A percentile compares a stretch with the other conserved stretches of the same genome.
phyloP scores from a whole-genome alignment of 2,888 invertebrate species.

The Steromphala cineraria region DNA sequence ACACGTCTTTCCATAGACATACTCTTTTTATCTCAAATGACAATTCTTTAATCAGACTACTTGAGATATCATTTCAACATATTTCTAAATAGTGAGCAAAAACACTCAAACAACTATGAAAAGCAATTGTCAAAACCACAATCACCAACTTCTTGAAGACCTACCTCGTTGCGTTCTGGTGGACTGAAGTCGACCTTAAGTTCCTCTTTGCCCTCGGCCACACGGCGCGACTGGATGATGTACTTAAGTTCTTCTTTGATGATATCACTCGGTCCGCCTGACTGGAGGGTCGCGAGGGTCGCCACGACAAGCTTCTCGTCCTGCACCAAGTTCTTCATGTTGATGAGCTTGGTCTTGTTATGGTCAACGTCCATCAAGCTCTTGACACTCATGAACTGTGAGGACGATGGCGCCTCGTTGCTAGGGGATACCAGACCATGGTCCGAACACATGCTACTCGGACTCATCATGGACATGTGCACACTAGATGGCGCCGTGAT shows the following conservation, averaged over 20 bases:
- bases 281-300: slow-evolving; percentile 50
- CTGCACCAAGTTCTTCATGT: slow-evolving; percentile 27
- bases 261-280: slow-evolving; percentile 47
- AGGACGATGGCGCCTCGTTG: neutral
- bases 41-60: too few relatives aligned
- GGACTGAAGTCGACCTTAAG: slow-evolving; percentile 46
- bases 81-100: too few relatives aligned
- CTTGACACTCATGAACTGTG: neutral
- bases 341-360: neutral
- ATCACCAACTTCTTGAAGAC: neutral
- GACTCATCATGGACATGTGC: neutral
- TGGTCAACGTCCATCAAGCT: neutral
- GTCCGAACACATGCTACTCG: neutral
- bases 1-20: too few relatives aligned
- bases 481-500: neutral
- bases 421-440: neutral
- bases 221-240: slow-evolving; percentile 55
- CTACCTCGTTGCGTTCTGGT: slow-evolving; percentile 41
- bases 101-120: too few relatives aligned
- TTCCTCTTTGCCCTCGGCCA: slow-evolving; percentile 60
- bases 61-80: too few relatives aligned
- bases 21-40: too few relatives aligned
- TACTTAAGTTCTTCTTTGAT: slow-evolving; percentile 60
- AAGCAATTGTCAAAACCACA: too few relatives aligned
- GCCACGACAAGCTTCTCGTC: slow-evolving; percentile 52